A percentile compares a stretch with the other conserved stretches of the same genome.
Evolutionary conservation across 2,113 vertebrate species (phyloP).

Genomic region (Acanthochromis polyacanthus): DNA sequence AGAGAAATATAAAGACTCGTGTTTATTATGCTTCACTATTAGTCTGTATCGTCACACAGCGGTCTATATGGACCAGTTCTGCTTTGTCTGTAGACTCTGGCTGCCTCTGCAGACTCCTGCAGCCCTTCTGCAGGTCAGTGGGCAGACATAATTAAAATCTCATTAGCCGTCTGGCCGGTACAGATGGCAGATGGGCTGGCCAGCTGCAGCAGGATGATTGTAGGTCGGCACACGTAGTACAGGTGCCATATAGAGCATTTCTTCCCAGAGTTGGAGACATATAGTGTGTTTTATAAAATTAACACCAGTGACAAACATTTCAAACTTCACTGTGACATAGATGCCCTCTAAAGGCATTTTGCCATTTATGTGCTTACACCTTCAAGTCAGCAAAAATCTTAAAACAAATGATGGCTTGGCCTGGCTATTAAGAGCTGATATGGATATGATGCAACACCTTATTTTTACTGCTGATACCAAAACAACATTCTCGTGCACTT

Average conservation of each 20-base stretch:
- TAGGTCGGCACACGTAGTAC: not conserved
- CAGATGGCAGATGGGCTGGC: conserved; percentile 14
- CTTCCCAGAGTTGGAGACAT: not conserved
- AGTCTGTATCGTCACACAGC: not conserved
- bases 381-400: too few species aligned
- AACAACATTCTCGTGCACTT: too few species aligned
- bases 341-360: too few species aligned
- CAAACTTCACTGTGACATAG: too few species aligned
- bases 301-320: too few species aligned
- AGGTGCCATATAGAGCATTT: conserved; percentile 23
- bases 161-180: conserved; percentile 36
- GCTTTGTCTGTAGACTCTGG: not conserved
- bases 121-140: not conserved
- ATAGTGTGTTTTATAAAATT: not conserved
- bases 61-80: not conserved
- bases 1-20: too few species aligned
- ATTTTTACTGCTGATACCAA: too few species aligned
- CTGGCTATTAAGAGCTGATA: too few species aligned
- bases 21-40: too few species aligned
- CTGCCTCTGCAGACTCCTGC: not conserved
- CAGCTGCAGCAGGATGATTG: not conserved
- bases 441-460: too few species aligned
- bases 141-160: conserved; percentile 42
- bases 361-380: too few species aligned
- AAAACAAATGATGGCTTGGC: too few species aligned